phyloP scores from a whole-genome alignment of 1,140 invertebrate species.

The Eurosta solidaginis region DNA sequence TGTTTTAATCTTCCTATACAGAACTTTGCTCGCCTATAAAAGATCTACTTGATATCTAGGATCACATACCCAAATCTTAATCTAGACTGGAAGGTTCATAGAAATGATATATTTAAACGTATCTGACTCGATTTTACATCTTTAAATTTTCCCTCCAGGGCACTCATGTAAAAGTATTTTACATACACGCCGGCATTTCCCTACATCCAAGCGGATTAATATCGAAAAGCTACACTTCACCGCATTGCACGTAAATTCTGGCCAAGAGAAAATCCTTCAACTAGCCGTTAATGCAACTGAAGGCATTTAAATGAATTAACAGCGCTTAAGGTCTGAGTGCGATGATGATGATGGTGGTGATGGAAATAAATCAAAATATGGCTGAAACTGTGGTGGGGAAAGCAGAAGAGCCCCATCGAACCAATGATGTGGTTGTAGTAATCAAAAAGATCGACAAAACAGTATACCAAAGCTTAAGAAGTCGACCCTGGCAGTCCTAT shows the following conservation, averaged over 20 bases:
- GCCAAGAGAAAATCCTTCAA: neutral
- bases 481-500: too few relatives aligned
- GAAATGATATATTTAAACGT: too few relatives aligned
- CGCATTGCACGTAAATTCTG: neutral
- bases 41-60: too few relatives aligned
- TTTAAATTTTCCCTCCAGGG: neutral
- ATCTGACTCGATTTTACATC: too few relatives aligned
- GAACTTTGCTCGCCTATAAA: too few relatives aligned
- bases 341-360: neutral
- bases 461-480: too few relatives aligned
- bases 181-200: neutral
- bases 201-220: neutral
- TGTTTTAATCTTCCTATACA: too few relatives aligned
- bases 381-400: neutral
- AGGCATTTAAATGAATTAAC: slow-evolving; percentile 11
- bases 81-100: too few relatives aligned
- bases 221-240: neutral
- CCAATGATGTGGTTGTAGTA: neutral
- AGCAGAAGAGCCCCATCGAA: too few relatives aligned
- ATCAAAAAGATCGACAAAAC: too few relatives aligned
- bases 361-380: neutral
- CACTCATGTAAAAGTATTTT: neutral
- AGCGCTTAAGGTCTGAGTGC: neutral
- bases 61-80: too few relatives aligned
- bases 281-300: neutral